phyloP scores from a whole-genome alignment of 2,888 invertebrate genomes.

The Deladenus siricidicola region DNA sequence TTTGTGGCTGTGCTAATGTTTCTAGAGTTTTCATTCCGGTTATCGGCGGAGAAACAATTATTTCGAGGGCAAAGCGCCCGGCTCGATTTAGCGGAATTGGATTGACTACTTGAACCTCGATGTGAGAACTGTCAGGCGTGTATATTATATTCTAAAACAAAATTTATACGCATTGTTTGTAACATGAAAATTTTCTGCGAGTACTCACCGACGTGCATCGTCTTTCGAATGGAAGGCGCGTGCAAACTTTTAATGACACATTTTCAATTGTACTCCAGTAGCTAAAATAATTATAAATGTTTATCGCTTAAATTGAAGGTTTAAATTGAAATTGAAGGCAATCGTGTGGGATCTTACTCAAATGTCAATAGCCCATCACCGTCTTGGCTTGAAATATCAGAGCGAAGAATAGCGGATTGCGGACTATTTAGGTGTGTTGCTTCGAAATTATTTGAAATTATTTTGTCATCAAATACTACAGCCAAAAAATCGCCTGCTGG shows the following conservation, averaged over 20 bases:
- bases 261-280: constrained; percentile 37
- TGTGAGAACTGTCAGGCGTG: background rate
- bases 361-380: constrained; percentile 38
- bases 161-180: background rate
- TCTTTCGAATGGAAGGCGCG: constrained; percentile 32
- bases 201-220: constrained; percentile 34
- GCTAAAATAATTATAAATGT: constrained; percentile 16
- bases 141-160: background rate
- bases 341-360: constrained; percentile 14
- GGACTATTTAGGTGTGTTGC: constrained; percentile 26
- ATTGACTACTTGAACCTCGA: background rate
- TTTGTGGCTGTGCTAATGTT: background rate
- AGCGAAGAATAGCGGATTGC: constrained; percentile 32
- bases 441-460: too few species aligned
- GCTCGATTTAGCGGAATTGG: background rate
- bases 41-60: background rate
- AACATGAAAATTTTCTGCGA: background rate
- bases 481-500: constrained; percentile 34
- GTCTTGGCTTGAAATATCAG: constrained; percentile 36
- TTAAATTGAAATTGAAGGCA: background rate
- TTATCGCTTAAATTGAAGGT: background rate
- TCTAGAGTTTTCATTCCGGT: too few species aligned
- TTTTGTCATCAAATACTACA: constrained; percentile 25
- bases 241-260: constrained; percentile 37
- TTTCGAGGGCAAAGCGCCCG: background rate